A percentile compares a stretch with the other conserved stretches of the same genome.
Evolutionary conservation across 2,797 vertebrate genomes (phyloP).

Genomic region (Takifugu ocellatus): DNA sequence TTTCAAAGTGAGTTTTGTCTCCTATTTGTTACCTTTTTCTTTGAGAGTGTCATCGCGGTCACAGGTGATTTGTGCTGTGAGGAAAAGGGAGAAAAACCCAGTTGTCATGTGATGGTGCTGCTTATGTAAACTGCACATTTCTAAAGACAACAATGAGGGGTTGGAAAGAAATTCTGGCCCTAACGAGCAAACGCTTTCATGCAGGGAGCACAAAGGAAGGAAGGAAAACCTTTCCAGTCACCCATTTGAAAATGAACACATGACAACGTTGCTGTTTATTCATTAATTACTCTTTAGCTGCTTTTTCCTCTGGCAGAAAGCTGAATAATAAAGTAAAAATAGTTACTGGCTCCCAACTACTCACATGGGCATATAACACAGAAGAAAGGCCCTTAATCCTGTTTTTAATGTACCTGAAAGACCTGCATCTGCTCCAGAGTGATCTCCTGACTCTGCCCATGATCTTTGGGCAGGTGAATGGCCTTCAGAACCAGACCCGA

Average conservation of each 20-base stretch:
- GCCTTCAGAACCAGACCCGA: slow-evolving; percentile 84
- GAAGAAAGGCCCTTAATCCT: neutral
- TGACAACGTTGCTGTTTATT: too few relatives aligned
- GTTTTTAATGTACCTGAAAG: slow-evolving; percentile 74
- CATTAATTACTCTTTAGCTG: too few relatives aligned
- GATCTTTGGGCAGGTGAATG: slow-evolving; percentile 71
- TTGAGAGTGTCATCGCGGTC: slow-evolving; percentile 79
- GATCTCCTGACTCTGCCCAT: slow-evolving; percentile 74
- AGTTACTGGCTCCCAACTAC: too few relatives aligned
- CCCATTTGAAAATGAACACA: too few relatives aligned
- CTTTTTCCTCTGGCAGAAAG: too few relatives aligned
- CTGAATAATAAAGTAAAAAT: too few relatives aligned
- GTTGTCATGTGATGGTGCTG: neutral
- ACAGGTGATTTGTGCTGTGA: slow-evolving; percentile 78
- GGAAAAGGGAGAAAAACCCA: slow-evolving; percentile 23
- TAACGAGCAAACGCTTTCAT: too few relatives aligned
- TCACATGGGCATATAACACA: neutral
- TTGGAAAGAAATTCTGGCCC: too few relatives aligned
- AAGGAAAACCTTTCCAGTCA: too few relatives aligned
- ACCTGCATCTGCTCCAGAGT: slow-evolving; percentile 85
- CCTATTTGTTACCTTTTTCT: slow-evolving; percentile 78
- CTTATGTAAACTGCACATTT: neutral
- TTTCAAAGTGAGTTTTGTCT: slow-evolving; percentile 38
- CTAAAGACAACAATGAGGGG: neutral
- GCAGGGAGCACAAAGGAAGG: too few relatives aligned